Percentiles rank a stretch among this genome's conserved stretches.
phyloP scores from a whole-genome alignment of 2,888 invertebrate genomes.

The Terebella lapidaria region DNA sequence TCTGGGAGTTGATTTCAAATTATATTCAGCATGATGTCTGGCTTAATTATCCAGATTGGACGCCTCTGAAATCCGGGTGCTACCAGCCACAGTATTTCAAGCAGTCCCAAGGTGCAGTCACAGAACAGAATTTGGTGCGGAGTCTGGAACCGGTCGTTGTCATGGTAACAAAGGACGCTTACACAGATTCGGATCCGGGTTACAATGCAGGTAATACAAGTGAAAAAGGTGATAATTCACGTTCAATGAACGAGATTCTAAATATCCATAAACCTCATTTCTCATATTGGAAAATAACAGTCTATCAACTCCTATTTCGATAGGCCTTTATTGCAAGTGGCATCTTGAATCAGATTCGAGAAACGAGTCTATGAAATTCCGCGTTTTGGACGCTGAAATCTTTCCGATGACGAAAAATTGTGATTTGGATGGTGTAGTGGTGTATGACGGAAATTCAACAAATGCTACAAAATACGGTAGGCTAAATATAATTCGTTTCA shows the following conservation, averaged over 20 bases:
- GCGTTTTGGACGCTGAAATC: slow-evolving; percentile 7
- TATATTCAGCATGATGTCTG: too few species aligned
- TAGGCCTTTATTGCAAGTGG: slow-evolving; percentile 15
- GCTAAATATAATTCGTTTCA: too few species aligned
- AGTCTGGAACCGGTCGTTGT: slow-evolving; percentile 6
- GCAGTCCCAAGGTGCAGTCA: background rate
- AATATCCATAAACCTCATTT: too few species aligned
- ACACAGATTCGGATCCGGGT: background rate
- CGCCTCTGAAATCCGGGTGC: slow-evolving; percentile 4
- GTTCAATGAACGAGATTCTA: too few species aligned
- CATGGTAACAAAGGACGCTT: slow-evolving; percentile 1
- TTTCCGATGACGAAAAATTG: slow-evolving; percentile 9
- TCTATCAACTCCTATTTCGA: too few species aligned
- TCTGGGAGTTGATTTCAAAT: too few species aligned
- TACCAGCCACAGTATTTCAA: slow-evolving; percentile 9
- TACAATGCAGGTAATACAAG: slow-evolving; percentile 11
- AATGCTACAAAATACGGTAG: too few species aligned
- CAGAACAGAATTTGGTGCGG: slow-evolving; percentile 8
- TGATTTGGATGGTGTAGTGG: slow-evolving; percentile 18
- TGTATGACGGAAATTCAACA: too few species aligned
- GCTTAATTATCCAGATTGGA: too few species aligned
- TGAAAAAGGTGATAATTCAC: too few species aligned
- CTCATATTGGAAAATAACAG: too few species aligned
- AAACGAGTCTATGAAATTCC: background rate
- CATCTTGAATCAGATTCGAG: background rate